Evolutionary conservation across 2,797 vertebrate species (phyloP).

Genomic region (Acanthornis magna): DNA sequence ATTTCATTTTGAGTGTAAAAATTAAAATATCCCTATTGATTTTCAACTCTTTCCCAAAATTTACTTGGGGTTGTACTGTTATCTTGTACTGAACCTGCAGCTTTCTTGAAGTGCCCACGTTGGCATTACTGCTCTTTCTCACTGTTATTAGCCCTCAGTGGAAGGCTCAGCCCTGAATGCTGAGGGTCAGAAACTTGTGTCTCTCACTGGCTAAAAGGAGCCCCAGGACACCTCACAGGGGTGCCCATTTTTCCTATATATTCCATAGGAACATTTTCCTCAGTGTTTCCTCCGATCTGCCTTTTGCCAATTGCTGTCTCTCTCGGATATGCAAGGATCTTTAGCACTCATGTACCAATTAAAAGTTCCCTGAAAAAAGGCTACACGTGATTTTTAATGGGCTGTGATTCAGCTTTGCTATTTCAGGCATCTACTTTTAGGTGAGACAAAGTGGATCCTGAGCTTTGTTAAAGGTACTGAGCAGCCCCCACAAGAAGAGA

Average conservation of each 20-base stretch:
- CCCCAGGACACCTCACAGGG: not conserved
- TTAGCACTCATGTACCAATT: not conserved
- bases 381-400: not conserved
- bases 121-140: not conserved
- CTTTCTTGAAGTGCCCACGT: not conserved
- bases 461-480: not conserved
- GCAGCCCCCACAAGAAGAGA: not conserved
- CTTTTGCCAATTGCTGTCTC: not conserved
- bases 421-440: not conserved
- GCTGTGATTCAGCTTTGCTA: not conserved
- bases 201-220: not conserved
- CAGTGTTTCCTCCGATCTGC: not conserved
- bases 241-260: fast-evolving
- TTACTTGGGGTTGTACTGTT: not conserved
- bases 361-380: not conserved
- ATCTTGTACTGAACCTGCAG: not conserved
- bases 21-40: not conserved
- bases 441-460: not conserved
- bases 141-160: not conserved
- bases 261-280: not conserved
- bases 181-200: not conserved
- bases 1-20: not conserved
- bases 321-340: not conserved
- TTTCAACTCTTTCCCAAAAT: not conserved
- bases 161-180: not conserved